Conservation (phyloP, 2,113 vertebrate species). For the Ictidomys tridecemlineatus region DNA sequence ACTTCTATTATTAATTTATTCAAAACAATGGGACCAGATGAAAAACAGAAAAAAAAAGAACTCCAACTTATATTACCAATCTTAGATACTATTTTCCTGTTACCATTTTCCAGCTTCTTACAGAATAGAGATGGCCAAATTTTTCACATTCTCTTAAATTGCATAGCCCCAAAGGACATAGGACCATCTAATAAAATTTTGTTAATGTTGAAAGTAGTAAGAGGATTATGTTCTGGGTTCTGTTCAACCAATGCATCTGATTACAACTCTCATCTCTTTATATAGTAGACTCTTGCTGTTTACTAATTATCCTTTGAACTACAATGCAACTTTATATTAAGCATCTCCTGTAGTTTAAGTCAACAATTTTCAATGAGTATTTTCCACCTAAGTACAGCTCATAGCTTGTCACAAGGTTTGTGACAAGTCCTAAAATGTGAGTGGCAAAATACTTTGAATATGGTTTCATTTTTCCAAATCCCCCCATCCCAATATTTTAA, state of each 20-base stretch:
- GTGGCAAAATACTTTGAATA: background rate
- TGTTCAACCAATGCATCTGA: constrained; percentile 1
- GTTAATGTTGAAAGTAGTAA: constrained; percentile 15
- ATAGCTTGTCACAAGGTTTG: background rate
- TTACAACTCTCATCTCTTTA: background rate
- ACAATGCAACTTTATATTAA: background rate
- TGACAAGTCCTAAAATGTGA: background rate
- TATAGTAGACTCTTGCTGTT: background rate
- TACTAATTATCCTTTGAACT: constrained; percentile 23
- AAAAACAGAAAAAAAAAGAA: background rate
- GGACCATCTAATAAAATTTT: background rate
- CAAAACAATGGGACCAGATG: constrained; percentile 16
- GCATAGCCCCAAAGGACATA: background rate
- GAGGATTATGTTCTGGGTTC: constrained; percentile 3
- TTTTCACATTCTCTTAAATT: constrained; percentile 50
- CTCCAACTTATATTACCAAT: background rate
- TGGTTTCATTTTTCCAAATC: background rate
- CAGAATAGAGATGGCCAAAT: background rate
- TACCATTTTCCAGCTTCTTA: background rate
- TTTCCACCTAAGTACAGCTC: background rate
- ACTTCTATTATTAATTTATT: background rate
- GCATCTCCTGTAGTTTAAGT: background rate
- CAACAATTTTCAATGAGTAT: background rate
- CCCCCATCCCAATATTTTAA: background rate
- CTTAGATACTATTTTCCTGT: background rate